Evolutionary conservation across 2,797 vertebrate species (phyloP), one percentile per base, ranked within the genome.

Genomic region (Alexandromys oeconomus): DNA sequence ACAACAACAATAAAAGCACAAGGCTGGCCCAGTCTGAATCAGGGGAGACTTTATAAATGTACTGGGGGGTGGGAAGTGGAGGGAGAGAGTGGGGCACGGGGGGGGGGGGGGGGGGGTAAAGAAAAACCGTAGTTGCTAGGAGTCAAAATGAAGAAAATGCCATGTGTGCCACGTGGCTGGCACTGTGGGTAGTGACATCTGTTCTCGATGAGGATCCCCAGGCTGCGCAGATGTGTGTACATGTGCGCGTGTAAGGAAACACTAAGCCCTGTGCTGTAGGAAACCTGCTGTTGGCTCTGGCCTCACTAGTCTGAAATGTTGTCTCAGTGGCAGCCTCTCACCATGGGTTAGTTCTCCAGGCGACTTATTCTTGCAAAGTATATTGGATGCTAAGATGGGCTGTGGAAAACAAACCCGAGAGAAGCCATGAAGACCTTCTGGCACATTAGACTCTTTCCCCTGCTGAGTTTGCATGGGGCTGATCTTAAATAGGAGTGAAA

Each of bases 341-440:
- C 97, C 63, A 3, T 6, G 92, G 91, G 93, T 96, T 82, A 94
- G 92, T 87, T 96, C 94, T 94, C 84, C 74, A 90, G 98, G 97
- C 97, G 98, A 97, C 73, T 96, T 80, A 0, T 94, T 97, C 94
- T 97, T 95, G 94, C 90, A 92, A 98, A 98, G 94, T 97, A 98
- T 84, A 96, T 94, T 98, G 95, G 96, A 98, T 98, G 98, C 97
- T 96, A 97, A 97, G 97, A 96, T 0, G 95, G 96, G 95, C 97
- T 98, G 90, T 96, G 96, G 95, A 98, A 98, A 98, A 98, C 97
- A 98, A 98, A 97, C 98, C 97, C 78, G 81, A 95, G 48, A 92
- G 97, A 98, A 98, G 97, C 98, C 98, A 97, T 98, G 96, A 98
- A 98, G 97, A 97, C 98, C 98, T 98, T 98, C 97, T 97, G 98